Percentiles rank a stretch among this genome's conserved stretches.
Conservation (phyloP, 2,113 vertebrate genomes). For the Platysternon megacephalum region DNA sequence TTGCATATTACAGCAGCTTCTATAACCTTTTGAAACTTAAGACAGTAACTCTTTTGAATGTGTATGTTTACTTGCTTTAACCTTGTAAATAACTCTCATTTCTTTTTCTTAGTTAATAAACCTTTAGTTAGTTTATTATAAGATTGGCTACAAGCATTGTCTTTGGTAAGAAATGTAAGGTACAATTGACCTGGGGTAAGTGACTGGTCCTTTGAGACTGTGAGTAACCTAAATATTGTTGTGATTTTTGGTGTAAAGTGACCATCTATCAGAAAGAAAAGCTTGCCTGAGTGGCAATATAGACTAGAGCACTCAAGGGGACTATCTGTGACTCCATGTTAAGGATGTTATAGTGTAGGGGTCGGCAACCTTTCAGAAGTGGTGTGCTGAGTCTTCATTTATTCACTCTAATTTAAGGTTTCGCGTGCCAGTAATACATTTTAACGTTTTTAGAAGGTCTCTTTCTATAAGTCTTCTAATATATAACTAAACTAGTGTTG, state of each 20-base stretch:
- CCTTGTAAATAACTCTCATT: neutral
- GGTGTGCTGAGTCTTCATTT: too few species aligned
- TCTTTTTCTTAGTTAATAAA: neutral
- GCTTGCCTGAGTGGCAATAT: neutral
- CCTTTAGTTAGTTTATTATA: neutral
- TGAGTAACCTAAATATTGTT: neutral
- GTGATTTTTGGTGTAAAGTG: neutral
- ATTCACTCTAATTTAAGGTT: too few species aligned
- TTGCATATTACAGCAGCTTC: neutral
- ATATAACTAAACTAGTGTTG: too few species aligned
- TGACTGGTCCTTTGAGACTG: neutral
- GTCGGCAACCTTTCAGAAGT: too few species aligned
- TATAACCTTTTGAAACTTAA: neutral
- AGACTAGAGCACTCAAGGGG: neutral
- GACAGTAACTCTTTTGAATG: neutral
- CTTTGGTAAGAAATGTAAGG: neutral
- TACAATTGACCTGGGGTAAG: neutral
- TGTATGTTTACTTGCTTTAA: neutral
- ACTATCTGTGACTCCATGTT: neutral
- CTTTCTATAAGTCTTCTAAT: too few species aligned
- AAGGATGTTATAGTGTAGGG: neutral
- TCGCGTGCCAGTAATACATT: too few species aligned
- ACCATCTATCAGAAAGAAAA: neutral
- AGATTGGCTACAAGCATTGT: neutral
- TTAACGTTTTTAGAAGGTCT: too few species aligned